Evolutionary conservation across 2,888 invertebrate genomes (phyloP).

Genomic region (Acanthacorydalis orientalis): DNA sequence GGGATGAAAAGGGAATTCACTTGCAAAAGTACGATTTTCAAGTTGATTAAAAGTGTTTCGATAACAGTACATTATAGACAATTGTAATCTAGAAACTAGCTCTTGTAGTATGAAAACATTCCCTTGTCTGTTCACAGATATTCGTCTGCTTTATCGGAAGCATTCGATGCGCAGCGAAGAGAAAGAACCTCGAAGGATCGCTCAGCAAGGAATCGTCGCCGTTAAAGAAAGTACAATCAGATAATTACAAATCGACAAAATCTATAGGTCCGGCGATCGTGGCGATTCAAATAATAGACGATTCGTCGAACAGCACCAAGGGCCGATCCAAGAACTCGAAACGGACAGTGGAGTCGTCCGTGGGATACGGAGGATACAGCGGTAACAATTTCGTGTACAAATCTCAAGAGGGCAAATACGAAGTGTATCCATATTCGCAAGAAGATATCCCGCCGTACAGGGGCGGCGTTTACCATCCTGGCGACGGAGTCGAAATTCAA

Average conservation of each 20-base stretch:
- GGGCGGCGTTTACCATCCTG: conserved; percentile 12
- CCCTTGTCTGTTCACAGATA: background rate
- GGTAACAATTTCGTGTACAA: conserved; percentile 21
- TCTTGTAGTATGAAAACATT: too few relatives aligned
- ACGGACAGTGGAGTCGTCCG: conserved; percentile 52
- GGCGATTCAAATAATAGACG: conserved; percentile 43
- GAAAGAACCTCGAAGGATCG: background rate
- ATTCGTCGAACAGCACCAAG: conserved; percentile 21
- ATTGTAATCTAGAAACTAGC: too few relatives aligned
- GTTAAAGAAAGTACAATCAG: background rate
- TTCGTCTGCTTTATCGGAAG: background rate
- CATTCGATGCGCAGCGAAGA: background rate
- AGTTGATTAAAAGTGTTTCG: too few relatives aligned
- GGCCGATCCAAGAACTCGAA: conserved; percentile 27
- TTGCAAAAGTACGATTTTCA: too few relatives aligned
- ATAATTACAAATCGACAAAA: conserved; percentile 1
- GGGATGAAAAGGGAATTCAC: too few relatives aligned
- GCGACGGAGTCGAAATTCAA: conserved; percentile 8
- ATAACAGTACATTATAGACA: too few relatives aligned
- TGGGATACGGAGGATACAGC: conserved; percentile 47
- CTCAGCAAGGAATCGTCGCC: background rate
- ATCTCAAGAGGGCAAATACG: conserved; percentile 31
- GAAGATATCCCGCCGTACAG: conserved; percentile 35
- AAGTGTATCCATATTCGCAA: conserved; percentile 55
- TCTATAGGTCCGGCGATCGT: conserved; percentile 32